A percentile compares a stretch with the other conserved stretches of the same genome.
Evolutionary conservation across 2,888 invertebrate species (phyloP).

Genomic region (Druceiella hillmani): DNA sequence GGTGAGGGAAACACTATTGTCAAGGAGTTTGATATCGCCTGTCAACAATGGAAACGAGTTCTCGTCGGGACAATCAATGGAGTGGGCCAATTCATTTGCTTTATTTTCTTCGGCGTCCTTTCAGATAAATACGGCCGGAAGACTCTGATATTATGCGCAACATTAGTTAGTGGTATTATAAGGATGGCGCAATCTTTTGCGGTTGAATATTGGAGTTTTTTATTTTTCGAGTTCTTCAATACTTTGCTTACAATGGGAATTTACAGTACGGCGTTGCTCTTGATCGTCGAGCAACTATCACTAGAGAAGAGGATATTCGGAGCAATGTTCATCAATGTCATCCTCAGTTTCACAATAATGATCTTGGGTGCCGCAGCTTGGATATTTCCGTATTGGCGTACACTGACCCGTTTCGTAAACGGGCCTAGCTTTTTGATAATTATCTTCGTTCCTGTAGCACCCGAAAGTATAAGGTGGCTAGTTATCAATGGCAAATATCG

Average conservation of each 20-base stretch:
- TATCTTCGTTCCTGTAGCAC: background rate
- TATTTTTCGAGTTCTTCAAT: constrained; percentile 48
- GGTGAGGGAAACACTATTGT: background rate
- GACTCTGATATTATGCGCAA: constrained; percentile 38
- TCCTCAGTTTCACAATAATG: background rate
- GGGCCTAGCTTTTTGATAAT: background rate
- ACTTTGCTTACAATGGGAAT: constrained; percentile 45
- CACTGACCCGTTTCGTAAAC: background rate
- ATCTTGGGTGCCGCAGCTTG: background rate
- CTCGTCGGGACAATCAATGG: constrained; percentile 57
- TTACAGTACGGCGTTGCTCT: constrained; percentile 48
- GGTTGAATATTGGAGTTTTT: constrained; percentile 42
- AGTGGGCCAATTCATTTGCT: constrained; percentile 53
- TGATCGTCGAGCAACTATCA: background rate
- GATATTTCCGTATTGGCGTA: constrained; percentile 1
- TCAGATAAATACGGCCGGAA: constrained; percentile 52
- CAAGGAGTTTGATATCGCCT: constrained; percentile 37
- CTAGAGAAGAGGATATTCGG: background rate
- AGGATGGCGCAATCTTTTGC: constrained; percentile 46
- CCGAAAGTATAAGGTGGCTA: background rate
- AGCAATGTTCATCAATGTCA: background rate
- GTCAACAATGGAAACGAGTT: constrained; percentile 55
- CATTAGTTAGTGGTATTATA: constrained; percentile 39
- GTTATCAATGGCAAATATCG: background rate
- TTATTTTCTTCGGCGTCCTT: constrained; percentile 51